Percentiles rank a stretch among this genome's conserved stretches.
Evolutionary conservation across 37 sponge, comb jelly and placozoan genomes (phyloP).

Genomic region (Axinella damicornis): DNA sequence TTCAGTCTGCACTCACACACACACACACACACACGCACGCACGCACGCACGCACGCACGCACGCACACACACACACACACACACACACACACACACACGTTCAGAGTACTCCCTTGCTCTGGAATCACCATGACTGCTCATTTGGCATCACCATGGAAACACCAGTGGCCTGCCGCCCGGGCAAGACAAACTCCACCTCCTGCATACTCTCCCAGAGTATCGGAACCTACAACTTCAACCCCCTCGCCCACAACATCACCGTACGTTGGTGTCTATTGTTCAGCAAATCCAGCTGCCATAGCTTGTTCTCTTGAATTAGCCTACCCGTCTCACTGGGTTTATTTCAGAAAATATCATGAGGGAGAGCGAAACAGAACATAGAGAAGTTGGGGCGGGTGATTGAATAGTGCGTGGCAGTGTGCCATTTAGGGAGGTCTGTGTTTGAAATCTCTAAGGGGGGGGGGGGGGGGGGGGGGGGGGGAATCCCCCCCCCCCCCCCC

Average conservation of each 20-base stretch:
- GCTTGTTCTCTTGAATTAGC: neutral
- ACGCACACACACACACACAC: constrained; percentile 43
- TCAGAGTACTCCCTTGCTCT: constrained; percentile 29
- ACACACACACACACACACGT: constrained; percentile 37
- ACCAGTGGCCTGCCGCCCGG: neutral
- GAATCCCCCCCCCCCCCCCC: too few relatives aligned
- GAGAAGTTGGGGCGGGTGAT: too few relatives aligned
- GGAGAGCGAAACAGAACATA: too few relatives aligned
- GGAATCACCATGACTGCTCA: constrained; percentile 1
- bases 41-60: constrained; percentile 34
- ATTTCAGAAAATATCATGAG: too few relatives aligned
- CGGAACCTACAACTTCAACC: constrained; percentile 22
- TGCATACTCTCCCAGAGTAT: constrained; percentile 2
- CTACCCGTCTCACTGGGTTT: neutral
- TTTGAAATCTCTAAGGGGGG: too few relatives aligned
- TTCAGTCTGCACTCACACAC: too few relatives aligned
- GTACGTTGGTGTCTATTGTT: too few relatives aligned
- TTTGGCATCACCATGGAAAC: constrained; percentile 15
- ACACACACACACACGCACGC: constrained; percentile 44
- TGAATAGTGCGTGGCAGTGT: too few relatives aligned
- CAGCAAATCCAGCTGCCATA: too few relatives aligned
- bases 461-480: too few relatives aligned
- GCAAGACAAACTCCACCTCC: constrained; percentile 1
- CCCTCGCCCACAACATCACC: constrained; percentile 17
- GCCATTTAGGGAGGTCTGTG: too few relatives aligned